These are phyloP conservation scores for Nerophis lumbriciformis DNA, from an alignment of 2,113 vertebrate genomes.

Conservation along the genomic window DNA sequence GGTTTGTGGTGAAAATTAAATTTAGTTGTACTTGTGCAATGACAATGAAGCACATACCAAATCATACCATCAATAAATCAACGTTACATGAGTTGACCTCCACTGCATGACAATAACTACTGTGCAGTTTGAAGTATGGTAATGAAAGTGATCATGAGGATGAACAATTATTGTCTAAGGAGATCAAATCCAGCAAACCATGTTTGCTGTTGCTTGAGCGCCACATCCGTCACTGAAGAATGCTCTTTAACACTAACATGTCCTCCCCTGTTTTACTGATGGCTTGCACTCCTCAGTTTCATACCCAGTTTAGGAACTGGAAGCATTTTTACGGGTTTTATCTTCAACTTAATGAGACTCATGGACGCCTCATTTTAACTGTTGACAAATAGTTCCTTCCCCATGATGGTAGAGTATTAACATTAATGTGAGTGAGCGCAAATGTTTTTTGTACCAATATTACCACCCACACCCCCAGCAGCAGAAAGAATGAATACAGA, in stretches of 20 bases:
- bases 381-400: conserved; percentile 6
- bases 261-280: conserved; percentile 57
- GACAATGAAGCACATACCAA: too few species aligned
- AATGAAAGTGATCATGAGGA: too few species aligned
- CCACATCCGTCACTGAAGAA: conserved; percentile 58
- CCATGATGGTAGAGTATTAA: background rate
- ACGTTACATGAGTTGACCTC: too few species aligned
- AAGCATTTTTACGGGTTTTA: conserved; percentile 2
- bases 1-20: too few species aligned
- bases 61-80: too few species aligned
- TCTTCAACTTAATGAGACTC: conserved; percentile 13
- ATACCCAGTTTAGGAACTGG: conserved; percentile 15
- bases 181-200: background rate
- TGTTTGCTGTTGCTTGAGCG: conserved; percentile 34
- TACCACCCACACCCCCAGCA: conserved; percentile 1
- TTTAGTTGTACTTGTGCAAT: too few species aligned
- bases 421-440: background rate
- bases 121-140: too few species aligned
- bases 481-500: conserved; percentile 12
- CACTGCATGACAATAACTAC: too few species aligned
- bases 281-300: conserved; percentile 28
- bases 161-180: too few species aligned
- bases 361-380: background rate
- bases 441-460: background rate
- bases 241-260: conserved; percentile 62